Base-by-base conservation (phyloP, 2,797 vertebrate genomes). In the Amblyopsis hoosieri region DNA sequence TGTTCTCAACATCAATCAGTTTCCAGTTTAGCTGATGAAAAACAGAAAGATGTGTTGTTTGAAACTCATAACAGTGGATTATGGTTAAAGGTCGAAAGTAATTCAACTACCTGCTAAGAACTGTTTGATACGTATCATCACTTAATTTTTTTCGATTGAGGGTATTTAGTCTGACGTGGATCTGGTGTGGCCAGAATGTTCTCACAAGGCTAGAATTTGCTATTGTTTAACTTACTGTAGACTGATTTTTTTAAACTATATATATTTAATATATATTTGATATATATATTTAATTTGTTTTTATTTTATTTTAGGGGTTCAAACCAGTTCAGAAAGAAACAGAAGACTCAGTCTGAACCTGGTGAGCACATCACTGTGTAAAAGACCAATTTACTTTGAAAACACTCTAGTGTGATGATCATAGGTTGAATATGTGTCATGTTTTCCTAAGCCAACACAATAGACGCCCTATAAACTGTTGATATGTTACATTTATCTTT, bases 311-410 rank as follows among this genome's bases (percentile, higher is more conserved):
- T 69, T 76, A 96, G 94, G 83, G 61, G 60, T 87, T 63, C 94
- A 95, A 62, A 87, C 81, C 71, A 92, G 83, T 57, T 85, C 85
- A 33, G 80, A 91, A 82, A 92, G 89, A 81, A 95, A 94, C 87
- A 96, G 97, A 84, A 92, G 95, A 74, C 95, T 95, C 71, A 98
- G 95, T 86, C 91, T 97, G 78, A 96, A 97, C 89, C 90, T 97
- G 95, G 97, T 99, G 91, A 94, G 10, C 55, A 59, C 8, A 47
- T 4, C 13, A 14, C 15, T 37, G 49, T 9, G 5, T 10, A 67
- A 49, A 33, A 49, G 10, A 19, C 23, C 4, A 14, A 54, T 17
- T 10, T 54, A 2, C 8, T 9, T 42, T 42, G 7, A 8, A 42
- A 42, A 42, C 23, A 42, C 37, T 42, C 37, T 42, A 42, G 37